Evolutionary conservation across 2,797 vertebrate genomes (phyloP).

Genomic region (Crax fasciolata): DNA sequence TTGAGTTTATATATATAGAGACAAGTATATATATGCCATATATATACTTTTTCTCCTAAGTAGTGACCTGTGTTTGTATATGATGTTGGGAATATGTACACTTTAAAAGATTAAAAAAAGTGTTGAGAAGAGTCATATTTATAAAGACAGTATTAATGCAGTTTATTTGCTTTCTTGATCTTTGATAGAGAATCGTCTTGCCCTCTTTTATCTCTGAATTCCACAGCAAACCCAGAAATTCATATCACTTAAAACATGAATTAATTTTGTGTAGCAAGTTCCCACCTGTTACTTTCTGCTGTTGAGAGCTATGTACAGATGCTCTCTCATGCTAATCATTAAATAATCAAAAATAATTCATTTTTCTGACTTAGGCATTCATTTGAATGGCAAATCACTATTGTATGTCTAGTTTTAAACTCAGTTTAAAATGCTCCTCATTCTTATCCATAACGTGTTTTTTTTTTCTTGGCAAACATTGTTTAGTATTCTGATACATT

Average conservation of each 20-base stretch:
- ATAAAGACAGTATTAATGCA: not conserved
- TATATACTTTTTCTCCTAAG: not conserved
- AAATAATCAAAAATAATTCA: not conserved
- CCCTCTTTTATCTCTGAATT: not conserved
- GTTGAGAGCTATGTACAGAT: not conserved
- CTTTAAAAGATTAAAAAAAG: not conserved
- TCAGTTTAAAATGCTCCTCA: not conserved
- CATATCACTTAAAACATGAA: not conserved
- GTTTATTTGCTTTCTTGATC: not conserved
- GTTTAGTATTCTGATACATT: not conserved
- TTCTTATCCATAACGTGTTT: not conserved
- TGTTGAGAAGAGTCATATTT: not conserved
- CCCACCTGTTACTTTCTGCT: not conserved
- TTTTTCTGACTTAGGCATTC: not conserved
- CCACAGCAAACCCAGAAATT: not conserved
- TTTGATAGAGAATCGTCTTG: not conserved
- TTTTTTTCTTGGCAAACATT: not conserved
- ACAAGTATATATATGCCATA: not conserved
- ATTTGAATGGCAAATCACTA: not conserved
- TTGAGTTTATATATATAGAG: not conserved
- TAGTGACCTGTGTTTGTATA: not conserved
- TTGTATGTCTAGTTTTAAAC: not conserved
- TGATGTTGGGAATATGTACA: not conserved
- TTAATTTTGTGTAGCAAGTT: not conserved
- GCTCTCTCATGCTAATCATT: not conserved